Base-by-base conservation (phyloP, 2,888 invertebrate species). In the Syrphus vitripennis region DNA sequence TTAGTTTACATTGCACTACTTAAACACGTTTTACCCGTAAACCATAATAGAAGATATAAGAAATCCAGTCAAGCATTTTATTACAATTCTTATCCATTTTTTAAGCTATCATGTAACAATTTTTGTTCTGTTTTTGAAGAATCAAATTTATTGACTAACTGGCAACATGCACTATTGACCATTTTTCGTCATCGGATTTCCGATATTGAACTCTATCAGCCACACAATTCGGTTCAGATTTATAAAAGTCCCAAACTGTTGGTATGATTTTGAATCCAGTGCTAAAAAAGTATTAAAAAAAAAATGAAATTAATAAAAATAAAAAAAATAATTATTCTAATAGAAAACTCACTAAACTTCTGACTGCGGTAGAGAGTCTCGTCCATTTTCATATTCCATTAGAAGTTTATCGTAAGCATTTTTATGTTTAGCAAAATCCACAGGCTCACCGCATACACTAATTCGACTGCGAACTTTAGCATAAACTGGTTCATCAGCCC, bases 181-280 rank as follows among this genome's bases (percentile, higher is more conserved):
- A 92, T 42, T 83, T 14, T 0, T 86, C 87, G 55, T 67, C 31
- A 12, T 74, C 48, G 12, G 76, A 72, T 10, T 74, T 87, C 4
- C 89, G 89, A 77, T 91, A 92, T 57, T 91, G 89, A 10, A 92
- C 80, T 16, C 92, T 89, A 88, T 92, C 92, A n/a, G 90, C 91
- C 19, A 92, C 90, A 67, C 88, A 79, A 10, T 87, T 83, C 2
- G 57, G 9, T 34, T 89, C 88, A 4, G 89, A 88, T 45, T 90
- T 91, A n/a, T 91, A 90, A 69, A 92, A 92, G 53, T 92, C 92
- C 89, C 91, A 91, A 19, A 88, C 84, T 34, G 89, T 88, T 1
- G 92, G 89, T 12, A 89, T 57, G n/a, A 92, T 89, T 71, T 90
- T 90, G 31, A 91, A 91, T 9, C 89, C 92, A 31, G 91, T 91